phyloP scores from a whole-genome alignment of 2,888 invertebrate species.

The Odontothrips loti region DNA sequence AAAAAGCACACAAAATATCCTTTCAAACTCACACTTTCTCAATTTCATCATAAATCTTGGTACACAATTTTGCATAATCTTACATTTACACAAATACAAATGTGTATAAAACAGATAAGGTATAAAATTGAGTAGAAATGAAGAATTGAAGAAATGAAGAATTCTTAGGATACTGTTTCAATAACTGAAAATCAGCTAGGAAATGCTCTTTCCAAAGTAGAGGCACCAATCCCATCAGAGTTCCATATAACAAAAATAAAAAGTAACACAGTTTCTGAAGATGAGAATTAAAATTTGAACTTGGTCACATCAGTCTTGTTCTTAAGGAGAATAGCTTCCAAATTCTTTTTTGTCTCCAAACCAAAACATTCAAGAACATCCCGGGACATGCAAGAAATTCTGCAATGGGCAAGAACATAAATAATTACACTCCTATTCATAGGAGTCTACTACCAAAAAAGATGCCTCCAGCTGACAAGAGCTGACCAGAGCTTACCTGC shows the following conservation, averaged over 20 bases:
- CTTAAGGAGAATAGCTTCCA: not conserved
- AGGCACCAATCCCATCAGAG: no score
- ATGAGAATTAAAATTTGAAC: not conserved
- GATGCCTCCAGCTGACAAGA: not conserved
- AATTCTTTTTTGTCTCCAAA: slow-evolving; percentile 51
- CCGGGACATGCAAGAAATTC: slow-evolving; percentile 58
- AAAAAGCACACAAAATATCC: no score
- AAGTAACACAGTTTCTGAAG: not conserved
- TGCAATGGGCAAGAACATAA: slow-evolving; percentile 43
- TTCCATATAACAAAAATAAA: not conserved
- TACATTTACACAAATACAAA: no score
- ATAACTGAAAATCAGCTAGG: no score
- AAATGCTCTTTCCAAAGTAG: no score
- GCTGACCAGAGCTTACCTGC: slow-evolving; percentile 41
- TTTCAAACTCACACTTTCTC: no score
- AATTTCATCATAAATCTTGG: no score
- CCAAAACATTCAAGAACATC: slow-evolving; percentile 59
- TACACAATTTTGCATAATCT: no score
- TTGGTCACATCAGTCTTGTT: slow-evolving; percentile 12
- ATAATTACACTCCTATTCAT: slow-evolving; percentile 32
- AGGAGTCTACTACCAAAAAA: slow-evolving; percentile 30
- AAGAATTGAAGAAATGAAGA: no score
- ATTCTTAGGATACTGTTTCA: no score
- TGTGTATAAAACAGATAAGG: no score
- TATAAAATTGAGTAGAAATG: no score